These are phyloP conservation scores for Bellardia bayeri DNA, from an alignment of 2,888 invertebrate species.

Conservation along the genomic window DNA sequence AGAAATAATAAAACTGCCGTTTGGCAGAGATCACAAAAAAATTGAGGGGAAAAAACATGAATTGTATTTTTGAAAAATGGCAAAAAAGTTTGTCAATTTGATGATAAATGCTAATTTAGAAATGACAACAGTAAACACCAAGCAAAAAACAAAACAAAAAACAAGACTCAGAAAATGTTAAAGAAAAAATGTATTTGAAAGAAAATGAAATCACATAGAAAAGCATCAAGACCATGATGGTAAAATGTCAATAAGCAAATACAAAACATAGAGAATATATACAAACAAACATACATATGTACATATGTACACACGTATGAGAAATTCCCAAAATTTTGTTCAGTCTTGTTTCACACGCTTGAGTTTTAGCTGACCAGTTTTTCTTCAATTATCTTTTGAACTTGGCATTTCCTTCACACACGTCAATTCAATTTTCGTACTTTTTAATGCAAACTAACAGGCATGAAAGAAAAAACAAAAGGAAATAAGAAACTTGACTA, in stretches of 20 bases:
- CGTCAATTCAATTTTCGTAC: too few relatives aligned
- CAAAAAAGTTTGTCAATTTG: constrained; percentile 72
- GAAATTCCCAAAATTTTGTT: too few relatives aligned
- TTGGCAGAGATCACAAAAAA: constrained; percentile 5
- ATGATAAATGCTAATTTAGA: constrained; percentile 73
- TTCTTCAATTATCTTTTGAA: too few relatives aligned
- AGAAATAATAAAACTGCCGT: constrained; percentile 4
- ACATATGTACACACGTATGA: too few relatives aligned
- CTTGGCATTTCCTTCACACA: too few relatives aligned
- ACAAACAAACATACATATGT: not conserved
- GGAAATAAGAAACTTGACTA: too few relatives aligned
- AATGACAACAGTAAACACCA: constrained; percentile 64
- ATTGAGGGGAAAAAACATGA: constrained; percentile 28
- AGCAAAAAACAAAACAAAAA: not conserved
- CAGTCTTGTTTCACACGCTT: too few relatives aligned
- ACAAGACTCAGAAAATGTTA: not conserved
- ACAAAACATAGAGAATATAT: constrained; percentile 12
- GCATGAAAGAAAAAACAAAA: too few relatives aligned
- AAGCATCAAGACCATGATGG: constrained; percentile 43
- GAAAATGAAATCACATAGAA: constrained; percentile 20
- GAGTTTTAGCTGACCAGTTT: too few relatives aligned
- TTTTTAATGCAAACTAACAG: too few relatives aligned
- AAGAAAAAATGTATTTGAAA: constrained; percentile 1
- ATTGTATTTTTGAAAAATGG: constrained; percentile 64
- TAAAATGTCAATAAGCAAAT: constrained; percentile 58